Percentiles rank a stretch among this genome's conserved stretches.
phyloP scores from a whole-genome alignment of 2,888 invertebrate species.

The Seira sanloemensis region DNA sequence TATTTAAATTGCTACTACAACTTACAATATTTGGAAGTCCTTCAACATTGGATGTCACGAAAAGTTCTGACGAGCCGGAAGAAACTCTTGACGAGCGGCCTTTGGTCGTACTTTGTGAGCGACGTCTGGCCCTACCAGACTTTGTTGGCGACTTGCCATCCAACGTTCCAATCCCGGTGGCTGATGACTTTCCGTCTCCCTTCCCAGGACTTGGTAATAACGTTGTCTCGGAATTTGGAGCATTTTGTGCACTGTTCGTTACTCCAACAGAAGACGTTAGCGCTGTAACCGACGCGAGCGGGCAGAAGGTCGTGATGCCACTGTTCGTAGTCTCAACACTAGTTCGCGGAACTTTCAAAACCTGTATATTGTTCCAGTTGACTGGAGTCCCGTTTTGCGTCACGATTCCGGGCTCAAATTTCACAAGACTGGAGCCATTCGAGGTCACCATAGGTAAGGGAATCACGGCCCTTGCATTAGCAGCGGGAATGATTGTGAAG shows the following conservation, averaged over 20 bases:
- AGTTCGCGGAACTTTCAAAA: constrained; percentile 46
- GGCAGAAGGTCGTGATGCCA: constrained; percentile 35
- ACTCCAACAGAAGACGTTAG: background rate
- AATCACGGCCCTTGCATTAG: constrained; percentile 45
- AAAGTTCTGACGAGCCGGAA: constrained; percentile 38
- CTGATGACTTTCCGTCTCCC: constrained; percentile 41
- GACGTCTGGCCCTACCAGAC: constrained; percentile 57
- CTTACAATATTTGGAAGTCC: constrained; percentile 60
- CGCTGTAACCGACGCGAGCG: constrained; percentile 35
- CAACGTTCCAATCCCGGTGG: background rate
- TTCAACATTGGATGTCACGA: constrained; percentile 34
- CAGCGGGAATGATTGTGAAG: constrained; percentile 54
- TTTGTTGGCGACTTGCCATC: constrained; percentile 60
- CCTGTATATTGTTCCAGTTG: constrained; percentile 47
- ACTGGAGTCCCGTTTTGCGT: constrained; percentile 10
- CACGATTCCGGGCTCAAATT: constrained; percentile 44
- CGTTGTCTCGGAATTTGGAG: background rate
- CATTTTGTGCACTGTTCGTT: background rate
- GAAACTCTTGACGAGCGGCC: constrained; percentile 50
- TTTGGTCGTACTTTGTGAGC: constrained; percentile 58
- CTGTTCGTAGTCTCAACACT: constrained; percentile 25
- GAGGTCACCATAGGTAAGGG: constrained; percentile 43
- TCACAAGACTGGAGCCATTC: constrained; percentile 30
- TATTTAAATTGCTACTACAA: too few species aligned
- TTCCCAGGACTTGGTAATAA: constrained; percentile 53